Conservation (phyloP, 2,888 invertebrate species). For the Electrophaes corylata region DNA sequence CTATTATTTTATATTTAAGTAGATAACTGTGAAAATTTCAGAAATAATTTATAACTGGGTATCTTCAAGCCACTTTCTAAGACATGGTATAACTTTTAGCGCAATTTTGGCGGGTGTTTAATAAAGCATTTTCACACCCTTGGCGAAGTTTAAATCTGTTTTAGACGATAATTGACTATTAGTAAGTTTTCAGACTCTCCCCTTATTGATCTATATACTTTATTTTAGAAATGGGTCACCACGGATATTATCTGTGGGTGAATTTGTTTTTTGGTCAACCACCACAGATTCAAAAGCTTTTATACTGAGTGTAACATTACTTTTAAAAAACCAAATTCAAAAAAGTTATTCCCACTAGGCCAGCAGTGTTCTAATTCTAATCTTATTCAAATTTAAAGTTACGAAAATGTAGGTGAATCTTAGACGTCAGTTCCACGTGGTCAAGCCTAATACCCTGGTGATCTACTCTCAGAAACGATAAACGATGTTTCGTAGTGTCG, state of each 20-base stretch:
- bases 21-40: not conserved
- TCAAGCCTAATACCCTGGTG: too few species aligned
- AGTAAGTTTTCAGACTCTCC: slow-evolving; percentile 42
- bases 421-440: too few species aligned
- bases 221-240: slow-evolving; percentile 32
- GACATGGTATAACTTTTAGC: slow-evolving; percentile 34
- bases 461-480: too few species aligned
- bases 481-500: too few species aligned
- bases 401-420: too few species aligned
- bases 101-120: slow-evolving; percentile 45
- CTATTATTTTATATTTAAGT: not conserved
- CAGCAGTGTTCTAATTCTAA: too few species aligned
- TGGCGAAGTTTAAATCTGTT: slow-evolving; percentile 51
- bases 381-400: too few species aligned
- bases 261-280: slow-evolving; percentile 2
- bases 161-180: slow-evolving; percentile 50
- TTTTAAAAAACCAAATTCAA: too few species aligned
- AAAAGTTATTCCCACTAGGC: too few species aligned
- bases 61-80: slow-evolving; percentile 17
- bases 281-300: not conserved
- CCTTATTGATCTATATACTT: slow-evolving; percentile 44
- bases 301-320: too few species aligned
- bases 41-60: not conserved
- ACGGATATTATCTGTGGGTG: slow-evolving; percentile 14
- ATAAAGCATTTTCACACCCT: slow-evolving; percentile 48